Evolutionary conservation across 2,797 vertebrate genomes (phyloP).

Genomic region (Leuciscus waleckii): DNA sequence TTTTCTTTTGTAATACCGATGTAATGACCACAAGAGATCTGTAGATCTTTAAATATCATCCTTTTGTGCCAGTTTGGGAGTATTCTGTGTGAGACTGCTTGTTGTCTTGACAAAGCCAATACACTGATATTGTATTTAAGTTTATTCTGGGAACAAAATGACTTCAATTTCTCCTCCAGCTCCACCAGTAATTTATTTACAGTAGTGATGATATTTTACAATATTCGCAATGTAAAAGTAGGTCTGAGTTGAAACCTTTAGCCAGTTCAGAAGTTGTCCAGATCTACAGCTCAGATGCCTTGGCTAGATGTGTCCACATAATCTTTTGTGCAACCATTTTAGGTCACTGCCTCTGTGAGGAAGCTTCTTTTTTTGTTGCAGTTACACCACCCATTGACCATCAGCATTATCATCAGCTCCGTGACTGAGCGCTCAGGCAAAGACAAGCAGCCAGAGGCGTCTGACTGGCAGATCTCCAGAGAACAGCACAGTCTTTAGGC

Average conservation of each 20-base stretch:
- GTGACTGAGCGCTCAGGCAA: conserved; percentile 16
- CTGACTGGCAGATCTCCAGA: conserved; percentile 18
- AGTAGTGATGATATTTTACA: not conserved
- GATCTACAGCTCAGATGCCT: not conserved
- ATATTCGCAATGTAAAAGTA: not conserved
- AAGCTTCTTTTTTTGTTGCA: conserved; percentile 15
- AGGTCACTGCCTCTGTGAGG: conserved; percentile 39
- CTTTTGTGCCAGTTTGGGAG: too few species aligned
- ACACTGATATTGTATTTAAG: not conserved
- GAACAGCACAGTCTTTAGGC: conserved; percentile 27
- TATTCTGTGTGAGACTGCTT: not conserved
- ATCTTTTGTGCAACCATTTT: conserved; percentile 42
- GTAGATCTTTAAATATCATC: not conserved
- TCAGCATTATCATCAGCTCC: conserved; percentile 37
- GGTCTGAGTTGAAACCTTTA: not conserved
- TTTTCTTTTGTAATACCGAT: conserved; percentile 4
- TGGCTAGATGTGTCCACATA: conserved; percentile 32
- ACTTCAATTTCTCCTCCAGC: not conserved
- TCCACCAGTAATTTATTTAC: too few species aligned
- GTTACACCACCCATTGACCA: conserved; percentile 35
- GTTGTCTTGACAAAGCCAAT: not conserved
- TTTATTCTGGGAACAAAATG: not conserved
- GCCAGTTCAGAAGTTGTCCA: conserved; percentile 6
- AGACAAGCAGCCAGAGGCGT: conserved; percentile 26
- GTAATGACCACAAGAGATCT: not conserved